These are phyloP conservation scores for Maccullochella peelii DNA, from an alignment of 2,113 vertebrate genomes.

Conservation along the genomic window DNA sequence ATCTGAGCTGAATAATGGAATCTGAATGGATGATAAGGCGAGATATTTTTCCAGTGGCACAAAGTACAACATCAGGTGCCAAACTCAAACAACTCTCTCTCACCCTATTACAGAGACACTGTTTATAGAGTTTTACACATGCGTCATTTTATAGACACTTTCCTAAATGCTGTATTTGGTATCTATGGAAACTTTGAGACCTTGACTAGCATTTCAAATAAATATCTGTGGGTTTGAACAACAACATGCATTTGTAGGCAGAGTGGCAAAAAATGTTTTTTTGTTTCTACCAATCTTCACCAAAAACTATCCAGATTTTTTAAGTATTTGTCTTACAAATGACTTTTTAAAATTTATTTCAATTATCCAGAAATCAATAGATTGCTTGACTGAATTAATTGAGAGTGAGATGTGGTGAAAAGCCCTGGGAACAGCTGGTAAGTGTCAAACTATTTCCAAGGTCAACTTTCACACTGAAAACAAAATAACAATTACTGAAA, in stretches of 20 bases:
- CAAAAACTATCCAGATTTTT: not conserved
- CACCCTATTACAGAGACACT: not conserved
- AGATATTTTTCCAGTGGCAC: not conserved
- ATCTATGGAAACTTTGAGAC: constrained; percentile 1
- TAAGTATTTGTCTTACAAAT: not conserved
- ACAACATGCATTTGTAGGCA: not conserved
- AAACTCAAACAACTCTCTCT: constrained; percentile 9
- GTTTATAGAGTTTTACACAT: constrained; percentile 5
- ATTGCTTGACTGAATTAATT: not conserved
- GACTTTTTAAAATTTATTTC: no score
- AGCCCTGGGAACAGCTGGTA: not conserved
- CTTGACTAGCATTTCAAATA: not conserved
- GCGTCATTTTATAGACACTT: not conserved
- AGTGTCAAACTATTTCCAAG: not conserved
- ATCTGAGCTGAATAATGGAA: not conserved
- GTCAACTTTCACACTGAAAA: not conserved
- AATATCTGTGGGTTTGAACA: not conserved
- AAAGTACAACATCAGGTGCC: not conserved
- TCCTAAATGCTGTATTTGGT: not conserved
- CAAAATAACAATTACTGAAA: no score
- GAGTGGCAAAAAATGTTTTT: no score
- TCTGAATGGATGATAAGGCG: not conserved
- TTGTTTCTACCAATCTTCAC: not conserved
- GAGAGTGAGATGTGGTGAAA: not conserved
- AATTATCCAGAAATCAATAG: no score